A percentile compares a stretch with the other conserved stretches of the same genome.
Evolutionary conservation across 2,113 vertebrate genomes (phyloP).

Genomic region (Cnemophilus loriae): DNA sequence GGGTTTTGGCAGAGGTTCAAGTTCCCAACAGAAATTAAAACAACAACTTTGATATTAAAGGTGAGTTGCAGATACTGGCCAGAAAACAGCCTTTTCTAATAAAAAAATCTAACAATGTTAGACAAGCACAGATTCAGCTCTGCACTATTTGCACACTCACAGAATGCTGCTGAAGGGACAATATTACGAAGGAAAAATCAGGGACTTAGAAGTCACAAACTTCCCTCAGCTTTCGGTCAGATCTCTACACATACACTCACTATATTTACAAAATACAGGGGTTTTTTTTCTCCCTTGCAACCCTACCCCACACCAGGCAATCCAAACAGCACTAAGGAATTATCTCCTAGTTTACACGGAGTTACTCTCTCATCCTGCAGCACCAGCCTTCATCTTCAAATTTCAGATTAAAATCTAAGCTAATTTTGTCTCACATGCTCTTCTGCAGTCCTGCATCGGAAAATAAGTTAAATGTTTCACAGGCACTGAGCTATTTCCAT

Average conservation of each 20-base stretch:
- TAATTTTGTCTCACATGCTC: not conserved
- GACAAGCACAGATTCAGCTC: not conserved
- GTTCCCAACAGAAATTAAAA: not conserved
- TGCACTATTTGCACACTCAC: accelerated
- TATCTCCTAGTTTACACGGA: not conserved
- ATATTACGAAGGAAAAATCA: not conserved
- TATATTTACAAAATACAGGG: not conserved
- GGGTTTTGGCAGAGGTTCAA: not conserved
- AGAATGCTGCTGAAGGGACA: not conserved
- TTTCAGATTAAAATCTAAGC: not conserved
- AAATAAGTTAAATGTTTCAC: not conserved
- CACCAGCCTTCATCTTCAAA: not conserved
- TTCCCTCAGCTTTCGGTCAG: not conserved
- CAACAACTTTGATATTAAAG: not conserved
- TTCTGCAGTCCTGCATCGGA: not conserved
- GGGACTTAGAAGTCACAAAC: not conserved
- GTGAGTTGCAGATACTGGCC: not conserved
- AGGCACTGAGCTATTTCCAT: not conserved
- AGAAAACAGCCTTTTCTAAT: not conserved
- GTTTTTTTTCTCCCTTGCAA: not conserved
- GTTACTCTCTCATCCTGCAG: not conserved
- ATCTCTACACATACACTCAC: not conserved
- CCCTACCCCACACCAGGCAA: not conserved
- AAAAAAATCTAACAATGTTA: not conserved
- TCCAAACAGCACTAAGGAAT: not conserved